Conservation (phyloP, 2,113 vertebrate genomes). For the Chaetodon auriga region DNA sequence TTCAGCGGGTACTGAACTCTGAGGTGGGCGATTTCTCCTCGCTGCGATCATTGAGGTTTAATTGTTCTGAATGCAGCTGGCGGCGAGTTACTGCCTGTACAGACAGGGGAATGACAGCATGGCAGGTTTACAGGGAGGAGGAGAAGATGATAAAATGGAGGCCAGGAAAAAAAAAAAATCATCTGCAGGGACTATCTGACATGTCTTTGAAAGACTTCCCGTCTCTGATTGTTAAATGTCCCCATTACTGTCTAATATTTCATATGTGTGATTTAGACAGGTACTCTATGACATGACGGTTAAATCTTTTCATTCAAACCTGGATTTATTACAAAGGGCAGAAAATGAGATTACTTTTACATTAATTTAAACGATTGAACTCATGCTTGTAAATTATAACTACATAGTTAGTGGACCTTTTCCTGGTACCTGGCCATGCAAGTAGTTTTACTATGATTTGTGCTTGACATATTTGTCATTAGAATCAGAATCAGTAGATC, state of each 20-base stretch:
- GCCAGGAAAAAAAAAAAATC: slow-evolving; percentile 39
- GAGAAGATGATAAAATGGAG: slow-evolving; percentile 67
- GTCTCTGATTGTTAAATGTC: slow-evolving; percentile 20
- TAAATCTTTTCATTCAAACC: neutral
- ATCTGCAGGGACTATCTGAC: slow-evolving; percentile 35
- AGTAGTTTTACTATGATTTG: neutral
- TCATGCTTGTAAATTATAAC: neutral
- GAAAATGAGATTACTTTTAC: neutral
- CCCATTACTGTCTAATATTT: slow-evolving; percentile 25
- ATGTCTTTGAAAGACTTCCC: slow-evolving; percentile 33
- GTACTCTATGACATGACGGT: neutral
- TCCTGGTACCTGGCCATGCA: neutral
- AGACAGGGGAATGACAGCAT: slow-evolving; percentile 70
- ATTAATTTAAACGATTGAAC: neutral
- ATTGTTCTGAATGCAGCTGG: slow-evolving; percentile 77
- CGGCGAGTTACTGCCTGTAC: slow-evolving; percentile 66
- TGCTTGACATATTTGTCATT: neutral
- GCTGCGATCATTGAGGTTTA: slow-evolving; percentile 52
- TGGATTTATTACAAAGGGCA: neutral
- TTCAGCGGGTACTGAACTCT: slow-evolving; percentile 58
- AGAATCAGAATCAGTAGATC: too few species aligned
- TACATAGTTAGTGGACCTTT: neutral
- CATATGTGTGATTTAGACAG: neutral
- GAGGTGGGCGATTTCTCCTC: slow-evolving; percentile 66
- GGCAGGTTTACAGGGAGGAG: slow-evolving; percentile 75